Evolutionary conservation across 2,113 vertebrate genomes (phyloP), one percentile per base, ranked within the genome.

Genomic region (Stegastes partitus): DNA sequence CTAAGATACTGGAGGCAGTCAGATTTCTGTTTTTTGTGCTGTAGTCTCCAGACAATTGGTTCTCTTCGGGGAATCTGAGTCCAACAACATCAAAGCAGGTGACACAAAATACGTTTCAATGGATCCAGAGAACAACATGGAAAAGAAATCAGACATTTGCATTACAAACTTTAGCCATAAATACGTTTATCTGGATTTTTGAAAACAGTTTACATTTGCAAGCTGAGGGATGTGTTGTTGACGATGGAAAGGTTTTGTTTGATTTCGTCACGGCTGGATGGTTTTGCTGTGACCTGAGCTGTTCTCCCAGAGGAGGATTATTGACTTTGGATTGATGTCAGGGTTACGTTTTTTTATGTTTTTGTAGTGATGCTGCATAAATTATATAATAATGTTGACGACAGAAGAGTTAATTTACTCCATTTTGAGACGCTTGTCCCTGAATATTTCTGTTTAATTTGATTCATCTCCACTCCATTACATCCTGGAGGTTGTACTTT

Each of bases 21-120:
- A 42, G 3, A 59, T 54, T 57, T 73, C 5, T 31, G 47, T 50
- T 74, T n/a, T 71, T 59, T 72, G 26, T 49, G 23, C 37, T 67
- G 54, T 3, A 59, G 26, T 50, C 50, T 75, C 21, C 9, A 75
- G 49, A 61, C 25, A 66, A 3, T 25, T 71, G 2, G 14, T 21
- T 63, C 18, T 51, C 53, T 62, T 72, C 26, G 22, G 57, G 67
- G 39, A 59, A 14, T 49, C 51, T 6, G 62, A 63, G 50, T 51
- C 14, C 50, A 39, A 58, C 10, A 15, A 39, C 26, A 68, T 82
- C 37, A 64, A 57, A 76, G 49, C 25, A 56, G 81, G 71, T 70
- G 15, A 61, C 47, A 63, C 1, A 7, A 54, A 51, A 45, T 15
- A 11, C 5, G 39, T 44, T 73, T 68, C 59, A 65, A 55, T 63